These are phyloP conservation scores for Nothoprocta perdicaria DNA, from an alignment of 2,113 vertebrate genomes.

Conservation along the genomic window DNA sequence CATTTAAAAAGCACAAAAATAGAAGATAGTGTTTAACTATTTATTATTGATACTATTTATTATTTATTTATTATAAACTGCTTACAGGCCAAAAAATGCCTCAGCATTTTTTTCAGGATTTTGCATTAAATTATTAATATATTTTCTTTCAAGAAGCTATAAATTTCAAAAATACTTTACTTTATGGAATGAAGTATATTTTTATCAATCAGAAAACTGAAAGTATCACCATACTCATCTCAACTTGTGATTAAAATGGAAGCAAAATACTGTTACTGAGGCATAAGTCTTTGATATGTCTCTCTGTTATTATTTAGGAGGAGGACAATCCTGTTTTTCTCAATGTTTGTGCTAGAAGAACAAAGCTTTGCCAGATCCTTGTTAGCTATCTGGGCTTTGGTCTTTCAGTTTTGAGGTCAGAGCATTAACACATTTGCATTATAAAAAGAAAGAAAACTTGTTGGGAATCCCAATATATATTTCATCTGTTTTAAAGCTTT, in stretches of 20 bases:
- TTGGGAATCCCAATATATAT: slow-evolving; percentile 60
- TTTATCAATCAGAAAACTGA: neutral
- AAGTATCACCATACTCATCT: neutral
- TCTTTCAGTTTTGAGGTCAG: slow-evolving; percentile 43
- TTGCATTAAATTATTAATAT: neutral
- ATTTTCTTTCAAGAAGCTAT: neutral
- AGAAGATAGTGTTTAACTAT: neutral
- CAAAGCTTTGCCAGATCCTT: neutral
- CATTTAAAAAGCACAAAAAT: neutral
- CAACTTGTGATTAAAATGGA: neutral
- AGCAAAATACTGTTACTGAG: neutral
- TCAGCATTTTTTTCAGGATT: neutral
- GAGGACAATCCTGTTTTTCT: neutral
- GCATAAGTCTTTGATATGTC: neutral
- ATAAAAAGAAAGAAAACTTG: slow-evolving; percentile 68
- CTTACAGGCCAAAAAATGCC: neutral
- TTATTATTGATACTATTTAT: neutral
- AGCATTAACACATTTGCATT: slow-evolving; percentile 56
- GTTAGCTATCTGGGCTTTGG: neutral
- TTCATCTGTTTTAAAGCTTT: slow-evolving; percentile 63
- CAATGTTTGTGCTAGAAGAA: neutral
- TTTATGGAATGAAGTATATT: neutral
- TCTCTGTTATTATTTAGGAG: neutral
- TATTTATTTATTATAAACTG: neutral
- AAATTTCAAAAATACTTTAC: neutral